Base-by-base conservation (phyloP, 1,140 invertebrate genomes). In the Eubasilissa regina region DNA sequence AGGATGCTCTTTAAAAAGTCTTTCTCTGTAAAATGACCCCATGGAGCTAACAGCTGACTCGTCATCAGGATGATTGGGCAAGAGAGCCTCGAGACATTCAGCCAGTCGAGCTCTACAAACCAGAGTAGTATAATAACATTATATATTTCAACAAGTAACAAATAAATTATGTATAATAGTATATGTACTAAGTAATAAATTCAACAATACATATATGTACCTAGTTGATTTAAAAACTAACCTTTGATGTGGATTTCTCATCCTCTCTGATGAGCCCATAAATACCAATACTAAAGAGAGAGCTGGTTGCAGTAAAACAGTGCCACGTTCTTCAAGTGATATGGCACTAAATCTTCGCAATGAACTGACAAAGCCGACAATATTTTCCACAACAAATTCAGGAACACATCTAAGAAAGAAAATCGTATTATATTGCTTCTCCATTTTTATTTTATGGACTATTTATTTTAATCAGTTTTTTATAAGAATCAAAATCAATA, bases 211-310 rank as follows among this genome's bases (percentile, higher is more conserved):
- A n/a, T n/a, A n/a, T n/a, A n/a, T n/a, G n/a, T n/a, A n/a, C n/a
- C n/a, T n/a, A 60, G 15, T n/a, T 43, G 35, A 66, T 35, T 60
- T 60, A 66, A 43, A 13, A 75, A 58, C 48, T 55, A 51, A 89
- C 87, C 91, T 87, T 62, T 98, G 88, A 91, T 99, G 97, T 17
- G 97, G 98, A 91, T 99, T 99, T 84, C 95, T 95, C 62, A 97
- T 93, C 66, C 95, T 89, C 7, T 92, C 87, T 0, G 94, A 91
- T 80, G 94, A 95, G 11, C 96, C 95, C 93, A 95, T 95, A 75
- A 93, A 93, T 0, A 91, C 87, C 15, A 93, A 84, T 1, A 93
- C 92, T 82, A 94, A 90, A 0, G 94, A 95, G 80, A 99, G 91
- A 60, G 98, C 89, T 0, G 94, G 92, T 84, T 93, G 90, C 77